Evolutionary conservation across 2,888 invertebrate genomes (phyloP), one percentile per base, ranked within the genome.

Genomic region (Andrena hattorfiana): DNA sequence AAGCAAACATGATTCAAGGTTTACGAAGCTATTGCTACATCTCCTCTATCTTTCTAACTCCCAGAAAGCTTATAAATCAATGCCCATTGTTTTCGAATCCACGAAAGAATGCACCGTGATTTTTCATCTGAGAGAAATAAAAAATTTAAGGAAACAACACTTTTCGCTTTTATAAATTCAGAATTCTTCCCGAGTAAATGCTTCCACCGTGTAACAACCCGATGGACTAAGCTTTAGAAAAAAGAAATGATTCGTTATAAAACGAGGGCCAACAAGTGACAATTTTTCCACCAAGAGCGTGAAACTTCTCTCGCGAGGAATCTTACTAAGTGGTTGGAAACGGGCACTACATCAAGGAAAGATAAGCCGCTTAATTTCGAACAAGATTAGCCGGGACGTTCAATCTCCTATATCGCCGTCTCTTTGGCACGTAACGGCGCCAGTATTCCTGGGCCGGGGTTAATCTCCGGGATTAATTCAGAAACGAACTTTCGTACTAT

Each of bases 351-450:
- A 85, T 87, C 80, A 81, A 73, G 72, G 64, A 82, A 84, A 85
- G 89, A 87, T 89, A 89, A 89, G 87, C 85, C 77, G 87, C 87
- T 87, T 89, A 89, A 89, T 89, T 89, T 87, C 86, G 81, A 79
- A 83, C 85, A 82, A 89, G 89, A 89, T 89, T 89, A 89, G 77
- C 76, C 78, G 68, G 80, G 82, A 77, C 82, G 86, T 89, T 89
- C 89, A 87, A 89, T 89, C 87, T 82, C 77, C 82, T 66, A 80
- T 77, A 81, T 81, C 84, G 84, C 77, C 83, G 73, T 82, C 81
- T 68, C 85, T 89, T 89, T 83, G 83, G 85, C 82, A 79, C 78
- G 77, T 85, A 84, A 89, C 84, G 81, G 68, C 68, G 78, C 73
- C 85, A 66, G 66, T 87, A 82, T 83, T 83, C 78, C 72, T 28